Base-by-base conservation (phyloP, 2,113 vertebrate species). In the Vulpes lagopus region DNA sequence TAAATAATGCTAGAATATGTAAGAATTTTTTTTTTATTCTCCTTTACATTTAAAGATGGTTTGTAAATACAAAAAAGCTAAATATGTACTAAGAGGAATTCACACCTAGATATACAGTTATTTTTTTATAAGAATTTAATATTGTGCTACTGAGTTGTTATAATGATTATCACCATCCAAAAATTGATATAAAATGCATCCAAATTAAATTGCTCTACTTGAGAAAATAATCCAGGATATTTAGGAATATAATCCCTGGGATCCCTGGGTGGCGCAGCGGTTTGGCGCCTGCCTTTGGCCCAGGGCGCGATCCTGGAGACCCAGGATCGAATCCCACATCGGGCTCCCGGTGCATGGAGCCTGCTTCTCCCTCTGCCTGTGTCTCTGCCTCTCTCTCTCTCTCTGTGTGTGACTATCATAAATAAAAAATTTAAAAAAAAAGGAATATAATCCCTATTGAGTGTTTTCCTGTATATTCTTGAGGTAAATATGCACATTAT, bases 81-180 rank as follows among this genome's bases (percentile, higher is more conserved):
- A 38, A 49, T 51, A 2, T 92, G 69, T 91, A 95, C 78, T 93
- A 82, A 93, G 32, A 80, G 51, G 5, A 67, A 67, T 59, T 86
- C 64, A 69, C 23, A n/a, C 17, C 96, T 89, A 96, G 53, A 69
- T 60, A 80, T 91, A 97, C 23, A 49, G 51, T 88, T 94, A 60
- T 12, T 79, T 98, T 49, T 8, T 94, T 57, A 53, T 91, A 93
- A 94, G 84, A 92, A 64, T 67, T 57, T 80, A 76, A 53, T 51
- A 73, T 87, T 97, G 97, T 88, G 67, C 51, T 96, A 9, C 57
- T 88, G 17, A 76, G 78, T 93, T 57, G 51, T 97, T 60, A 95
- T 82, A 92, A 73, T 43, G 86, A 55, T 71, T 82, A 55, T 60
- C 32, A 96, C 76, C 92, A 19, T 82, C 27, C 71, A 93, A 65